phyloP scores from a whole-genome alignment of 2,113 vertebrate species.

The Bubo blakistoni region DNA sequence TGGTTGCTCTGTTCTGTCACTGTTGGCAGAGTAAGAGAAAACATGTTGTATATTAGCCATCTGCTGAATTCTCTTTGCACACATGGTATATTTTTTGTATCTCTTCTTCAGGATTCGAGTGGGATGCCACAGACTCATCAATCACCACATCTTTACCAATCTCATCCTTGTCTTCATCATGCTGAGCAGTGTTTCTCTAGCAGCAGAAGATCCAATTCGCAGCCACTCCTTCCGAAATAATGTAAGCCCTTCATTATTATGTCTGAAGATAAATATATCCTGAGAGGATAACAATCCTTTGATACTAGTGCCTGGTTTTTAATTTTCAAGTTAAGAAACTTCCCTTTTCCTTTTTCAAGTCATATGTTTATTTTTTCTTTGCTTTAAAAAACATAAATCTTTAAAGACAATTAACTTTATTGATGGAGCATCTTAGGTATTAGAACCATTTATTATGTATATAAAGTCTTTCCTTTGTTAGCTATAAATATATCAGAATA shows the following conservation, averaged over 20 bases:
- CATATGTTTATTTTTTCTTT: not conserved
- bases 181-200: constrained; percentile 96
- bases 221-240: constrained; percentile 95
- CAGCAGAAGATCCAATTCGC: constrained; percentile 96
- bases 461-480: not conserved
- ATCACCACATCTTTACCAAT: constrained; percentile 98
- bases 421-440: not conserved
- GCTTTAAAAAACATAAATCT: not conserved
- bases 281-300: not conserved
- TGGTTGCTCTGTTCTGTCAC: not conserved
- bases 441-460: not conserved
- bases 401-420: not conserved
- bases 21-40: constrained; percentile 1
- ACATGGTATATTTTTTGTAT: constrained; percentile 23
- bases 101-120: constrained; percentile 86
- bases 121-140: constrained; percentile 94
- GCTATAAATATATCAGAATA: not conserved
- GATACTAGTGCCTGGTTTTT: not conserved
- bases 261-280: not conserved
- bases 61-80: not conserved
- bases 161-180: constrained; percentile 99
- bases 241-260: constrained; percentile 77
- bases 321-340: not conserved
- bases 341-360: not conserved
- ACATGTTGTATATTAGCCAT: not conserved